These are phyloP conservation scores for Xenopus petersii DNA, from an alignment of 2,797 vertebrate species.

Conservation along the genomic window DNA sequence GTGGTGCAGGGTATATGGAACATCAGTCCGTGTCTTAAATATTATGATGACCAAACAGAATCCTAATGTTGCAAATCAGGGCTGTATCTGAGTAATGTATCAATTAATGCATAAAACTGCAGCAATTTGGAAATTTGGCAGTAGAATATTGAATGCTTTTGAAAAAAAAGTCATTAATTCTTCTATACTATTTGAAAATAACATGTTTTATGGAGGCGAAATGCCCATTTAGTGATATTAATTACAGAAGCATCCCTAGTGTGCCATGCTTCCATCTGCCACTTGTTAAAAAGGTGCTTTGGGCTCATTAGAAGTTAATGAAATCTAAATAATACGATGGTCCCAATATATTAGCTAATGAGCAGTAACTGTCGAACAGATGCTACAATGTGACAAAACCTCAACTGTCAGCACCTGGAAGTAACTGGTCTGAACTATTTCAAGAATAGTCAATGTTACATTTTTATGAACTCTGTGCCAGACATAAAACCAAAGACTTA, in stretches of 20 bases:
- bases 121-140: too few species aligned
- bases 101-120: too few species aligned
- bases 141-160: too few species aligned
- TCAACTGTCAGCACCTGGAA: conserved; percentile 57
- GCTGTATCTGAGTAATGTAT: too few species aligned
- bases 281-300: conserved; percentile 55
- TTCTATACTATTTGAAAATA: conserved; percentile 35
- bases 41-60: too few species aligned
- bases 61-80: too few species aligned
- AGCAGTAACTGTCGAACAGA: conserved; percentile 57
- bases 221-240: background rate
- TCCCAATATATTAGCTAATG: conserved; percentile 57
- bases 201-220: background rate
- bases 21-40: too few species aligned
- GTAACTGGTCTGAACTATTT: conserved; percentile 46
- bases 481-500: too few species aligned
- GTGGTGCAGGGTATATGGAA: too few species aligned
- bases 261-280: conserved; percentile 58
- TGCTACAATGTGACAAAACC: conserved; percentile 54
- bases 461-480: too few species aligned
- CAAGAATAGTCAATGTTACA: conserved; percentile 47
- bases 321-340: conserved; percentile 61
- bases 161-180: too few species aligned
- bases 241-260: conserved; percentile 45
- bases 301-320: conserved; percentile 65